Evolutionary conservation across 2,797 vertebrate species (phyloP), one percentile per base, ranked within the genome.

Genomic region (Lutjanus campechanus): DNA sequence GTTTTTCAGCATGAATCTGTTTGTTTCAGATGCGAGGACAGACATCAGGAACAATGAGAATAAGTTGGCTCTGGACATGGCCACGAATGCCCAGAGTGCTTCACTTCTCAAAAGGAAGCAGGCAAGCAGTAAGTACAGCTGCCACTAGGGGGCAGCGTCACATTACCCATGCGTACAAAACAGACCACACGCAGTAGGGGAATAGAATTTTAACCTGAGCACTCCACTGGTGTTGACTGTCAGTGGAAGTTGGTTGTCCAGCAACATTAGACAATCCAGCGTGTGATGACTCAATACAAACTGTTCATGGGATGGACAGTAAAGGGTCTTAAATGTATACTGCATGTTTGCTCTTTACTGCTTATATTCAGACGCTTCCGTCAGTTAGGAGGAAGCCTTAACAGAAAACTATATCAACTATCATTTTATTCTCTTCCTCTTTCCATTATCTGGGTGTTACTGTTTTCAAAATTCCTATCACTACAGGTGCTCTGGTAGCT

Each of bases 31-130:
- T 83, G 96, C 97, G 13, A 95, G 97, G 93, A 97, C 91, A 79
- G 98, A 99, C 90, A 85, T 99, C 89, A 93, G 92, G 87, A 99
- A 99, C 94, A 99, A 97, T 1, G 98, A 99, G 94, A 98, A 98
- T 88, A 99, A 99, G 89, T 92, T 98, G 82, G 97, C 98, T 64
- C 85, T 97, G 79, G 97, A 99, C 19, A 99, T 99, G 98, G 97
- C 98, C 72, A 99, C 97, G 1, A 97, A 98, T 0, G 97, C 98
- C 65, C 96, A 96, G 83, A 97, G 96, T 85, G 97, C 97, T 2
- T 97, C 98, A 40, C 95, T 99, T 79, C 95, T 99, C 85, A 99
- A 98, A 87, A 97, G 96, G 95, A 97, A 96, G 88, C 95, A 95
- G 82, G 91, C 88, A 84, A 76, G 65, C 92, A 89, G 95, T 95